Evolutionary conservation across 2,113 vertebrate species (phyloP).

Genomic region (Bothrops jararaca): DNA sequence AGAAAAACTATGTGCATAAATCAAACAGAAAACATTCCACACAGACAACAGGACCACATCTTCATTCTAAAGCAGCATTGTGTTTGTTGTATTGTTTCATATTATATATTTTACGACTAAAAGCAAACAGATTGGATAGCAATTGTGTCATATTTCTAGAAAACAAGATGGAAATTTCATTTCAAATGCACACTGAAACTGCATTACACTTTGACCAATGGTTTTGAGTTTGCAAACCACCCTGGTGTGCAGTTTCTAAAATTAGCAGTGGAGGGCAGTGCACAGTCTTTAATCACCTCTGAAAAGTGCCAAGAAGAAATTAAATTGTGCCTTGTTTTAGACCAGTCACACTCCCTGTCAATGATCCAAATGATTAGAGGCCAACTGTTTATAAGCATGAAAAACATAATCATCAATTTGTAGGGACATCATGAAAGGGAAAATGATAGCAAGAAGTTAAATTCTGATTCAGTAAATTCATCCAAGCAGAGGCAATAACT

Average conservation of each 20-base stretch:
- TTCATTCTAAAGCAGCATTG: neutral
- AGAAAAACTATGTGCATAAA: neutral
- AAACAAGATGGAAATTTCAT: neutral
- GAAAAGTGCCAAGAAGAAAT: slow-evolving; percentile 4
- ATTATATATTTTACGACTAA: neutral
- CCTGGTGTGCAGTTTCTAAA: slow-evolving; percentile 14
- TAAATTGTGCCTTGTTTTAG: slow-evolving; percentile 13
- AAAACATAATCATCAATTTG: slow-evolving; percentile 49
- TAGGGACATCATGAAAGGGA: slow-evolving; percentile 43
- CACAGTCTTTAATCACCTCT: slow-evolving; percentile 46
- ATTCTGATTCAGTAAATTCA: slow-evolving; percentile 41
- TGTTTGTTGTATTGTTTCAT: neutral
- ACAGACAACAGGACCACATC: neutral
- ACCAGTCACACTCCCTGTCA: slow-evolving; percentile 30
- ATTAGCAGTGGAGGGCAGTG: slow-evolving; percentile 67
- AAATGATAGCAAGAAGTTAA: slow-evolving; percentile 50
- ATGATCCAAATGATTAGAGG: slow-evolving; percentile 45
- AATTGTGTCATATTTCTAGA: neutral
- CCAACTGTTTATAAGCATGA: slow-evolving; percentile 45
- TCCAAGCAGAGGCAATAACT: slow-evolving; percentile 40
- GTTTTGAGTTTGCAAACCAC: neutral
- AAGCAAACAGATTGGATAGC: neutral
- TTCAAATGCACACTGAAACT: neutral
- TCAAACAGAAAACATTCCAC: neutral
- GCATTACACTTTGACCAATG: neutral